phyloP scores from a whole-genome alignment of 2,113 vertebrate species.

The Clinocottus analis region DNA sequence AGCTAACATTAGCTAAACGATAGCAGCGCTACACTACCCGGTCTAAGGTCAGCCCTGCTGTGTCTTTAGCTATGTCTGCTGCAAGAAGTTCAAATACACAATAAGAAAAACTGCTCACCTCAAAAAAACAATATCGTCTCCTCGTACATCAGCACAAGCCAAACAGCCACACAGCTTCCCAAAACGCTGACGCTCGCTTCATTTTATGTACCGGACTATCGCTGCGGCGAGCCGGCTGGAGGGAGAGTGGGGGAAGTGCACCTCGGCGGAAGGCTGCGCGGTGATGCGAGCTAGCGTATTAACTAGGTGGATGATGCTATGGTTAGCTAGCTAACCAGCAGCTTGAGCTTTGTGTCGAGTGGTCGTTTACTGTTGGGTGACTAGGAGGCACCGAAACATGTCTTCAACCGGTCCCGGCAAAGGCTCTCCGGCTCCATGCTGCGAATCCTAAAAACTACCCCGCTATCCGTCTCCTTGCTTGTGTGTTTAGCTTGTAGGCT shows the following conservation, averaged over 20 bases:
- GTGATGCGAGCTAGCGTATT: conserved; percentile 66
- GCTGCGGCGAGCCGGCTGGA: conserved; percentile 79
- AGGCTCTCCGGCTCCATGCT: conserved; percentile 12
- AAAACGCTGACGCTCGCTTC: conserved; percentile 79
- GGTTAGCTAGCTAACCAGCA: conserved; percentile 44
- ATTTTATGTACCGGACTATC: conserved; percentile 83
- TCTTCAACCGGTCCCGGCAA: conserved; percentile 6
- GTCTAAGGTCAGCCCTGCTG: conserved; percentile 79
- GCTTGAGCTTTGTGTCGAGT: conserved; percentile 39
- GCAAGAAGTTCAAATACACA: conserved; percentile 46
- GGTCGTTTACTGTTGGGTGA: conserved; percentile 21
- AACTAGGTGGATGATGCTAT: conserved; percentile 53
- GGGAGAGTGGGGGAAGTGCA: conserved; percentile 83
- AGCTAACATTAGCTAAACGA: conserved; percentile 66
- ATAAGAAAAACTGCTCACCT: conserved; percentile 76
- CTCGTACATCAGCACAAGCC: conserved; percentile 83
- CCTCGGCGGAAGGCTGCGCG: conserved; percentile 72
- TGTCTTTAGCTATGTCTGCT: conserved; percentile 50
- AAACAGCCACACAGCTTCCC: conserved; percentile 74
- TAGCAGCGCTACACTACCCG: conserved; percentile 72
- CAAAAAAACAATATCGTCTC: conserved; percentile 74
- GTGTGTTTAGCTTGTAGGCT: conserved; percentile 50
- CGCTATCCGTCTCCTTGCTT: conserved; percentile 7
- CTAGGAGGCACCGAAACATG: conserved; percentile 17
- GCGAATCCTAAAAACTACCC: conserved; percentile 5